Evolutionary conservation across 2,888 invertebrate genomes (phyloP).

Genomic region (Polydrusus pterygomalis): DNA sequence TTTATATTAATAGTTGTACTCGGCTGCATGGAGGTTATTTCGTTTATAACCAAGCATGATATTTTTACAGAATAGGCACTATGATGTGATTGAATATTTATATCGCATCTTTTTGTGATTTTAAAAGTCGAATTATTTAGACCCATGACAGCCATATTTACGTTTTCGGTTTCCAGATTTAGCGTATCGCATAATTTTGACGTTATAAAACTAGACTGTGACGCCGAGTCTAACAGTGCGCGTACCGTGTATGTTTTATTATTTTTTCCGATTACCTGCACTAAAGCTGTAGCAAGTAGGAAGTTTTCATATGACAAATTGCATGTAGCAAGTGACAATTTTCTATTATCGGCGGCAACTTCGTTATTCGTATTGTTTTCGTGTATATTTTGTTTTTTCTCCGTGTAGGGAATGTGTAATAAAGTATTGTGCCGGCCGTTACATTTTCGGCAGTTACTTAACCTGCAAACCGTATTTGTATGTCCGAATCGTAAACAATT

Average conservation of each 20-base stretch:
- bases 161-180: constrained; percentile 8
- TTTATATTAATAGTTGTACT: constrained; percentile 5
- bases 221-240: constrained; percentile 19
- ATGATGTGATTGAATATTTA: constrained; percentile 11
- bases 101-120: constrained; percentile 18
- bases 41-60: constrained; percentile 20
- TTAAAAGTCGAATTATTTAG: constrained; percentile 15
- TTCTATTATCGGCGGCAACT: background rate
- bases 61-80: background rate
- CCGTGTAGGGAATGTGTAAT: background rate
- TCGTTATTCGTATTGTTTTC: background rate
- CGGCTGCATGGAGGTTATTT: background rate
- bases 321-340: constrained; percentile 7
- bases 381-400: background rate
- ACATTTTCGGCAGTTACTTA: constrained; percentile 35
- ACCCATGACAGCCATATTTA: constrained; percentile 21
- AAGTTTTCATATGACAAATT: background rate
- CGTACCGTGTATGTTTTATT: constrained; percentile 29
- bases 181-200: constrained; percentile 11
- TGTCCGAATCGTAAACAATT: constrained; percentile 32
- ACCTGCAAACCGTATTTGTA: constrained; percentile 7
- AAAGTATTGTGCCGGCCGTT: constrained; percentile 29
- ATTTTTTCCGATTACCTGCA: constrained; percentile 19
- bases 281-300: constrained; percentile 24
- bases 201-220: constrained; percentile 19